Percentiles rank a stretch among this genome's conserved stretches.
phyloP scores from a whole-genome alignment of 2,888 invertebrate species.

The Eupithecia vulgata region DNA sequence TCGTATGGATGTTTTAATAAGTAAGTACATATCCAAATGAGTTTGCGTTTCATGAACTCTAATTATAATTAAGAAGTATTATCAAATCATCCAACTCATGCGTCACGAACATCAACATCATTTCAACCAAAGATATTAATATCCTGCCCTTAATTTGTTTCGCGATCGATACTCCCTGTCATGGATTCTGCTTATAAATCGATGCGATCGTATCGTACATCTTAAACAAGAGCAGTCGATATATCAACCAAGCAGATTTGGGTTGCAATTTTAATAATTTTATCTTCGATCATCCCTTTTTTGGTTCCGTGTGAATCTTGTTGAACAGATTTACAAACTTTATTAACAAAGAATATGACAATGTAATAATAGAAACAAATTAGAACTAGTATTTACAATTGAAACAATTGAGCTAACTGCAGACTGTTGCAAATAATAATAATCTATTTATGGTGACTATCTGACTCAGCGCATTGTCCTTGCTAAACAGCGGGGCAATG shows the following conservation, averaged over 20 bases:
- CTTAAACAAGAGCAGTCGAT: conserved; percentile 60
- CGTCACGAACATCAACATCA: conserved; percentile 18
- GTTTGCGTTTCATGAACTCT: background rate
- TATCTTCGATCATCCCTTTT: conserved; percentile 64
- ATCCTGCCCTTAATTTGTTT: conserved; percentile 62
- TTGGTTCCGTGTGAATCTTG: conserved; percentile 33
- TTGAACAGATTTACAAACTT: conserved; percentile 5
- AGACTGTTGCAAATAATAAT: too few relatives aligned
- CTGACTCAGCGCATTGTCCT: too few relatives aligned
- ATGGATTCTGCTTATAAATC: conserved; percentile 63
- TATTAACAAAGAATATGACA: too few relatives aligned
- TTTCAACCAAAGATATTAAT: conserved; percentile 27
- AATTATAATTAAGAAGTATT: conserved; percentile 6
- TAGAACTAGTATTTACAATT: too few relatives aligned
- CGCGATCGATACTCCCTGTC: conserved; percentile 63
- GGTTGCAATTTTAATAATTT: conserved; percentile 74
- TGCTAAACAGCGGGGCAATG: too few relatives aligned
- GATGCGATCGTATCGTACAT: conserved; percentile 62
- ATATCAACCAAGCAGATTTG: conserved; percentile 75
- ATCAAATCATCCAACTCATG: conserved; percentile 48
- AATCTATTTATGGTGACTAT: too few relatives aligned
- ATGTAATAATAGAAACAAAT: too few relatives aligned
- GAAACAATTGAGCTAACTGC: too few relatives aligned
- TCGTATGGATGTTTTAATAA: too few relatives aligned
- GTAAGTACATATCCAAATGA: background rate